These are phyloP conservation scores for Hymenopus coronatus DNA, from an alignment of 2,888 invertebrate species.

Conservation along the genomic window DNA sequence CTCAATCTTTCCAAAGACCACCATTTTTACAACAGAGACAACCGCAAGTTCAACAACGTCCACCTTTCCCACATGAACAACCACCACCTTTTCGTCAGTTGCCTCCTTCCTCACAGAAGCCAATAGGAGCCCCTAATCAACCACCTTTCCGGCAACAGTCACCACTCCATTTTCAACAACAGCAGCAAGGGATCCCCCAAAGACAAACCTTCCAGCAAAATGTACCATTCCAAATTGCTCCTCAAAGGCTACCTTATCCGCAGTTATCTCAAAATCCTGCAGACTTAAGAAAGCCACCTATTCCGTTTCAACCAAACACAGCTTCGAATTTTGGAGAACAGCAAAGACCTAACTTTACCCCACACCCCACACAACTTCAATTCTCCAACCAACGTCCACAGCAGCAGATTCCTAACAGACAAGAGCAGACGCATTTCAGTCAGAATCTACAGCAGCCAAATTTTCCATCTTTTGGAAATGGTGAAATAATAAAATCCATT, in stretches of 20 bases:
- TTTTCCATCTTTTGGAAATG: constrained; percentile 14
- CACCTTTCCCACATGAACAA: constrained; percentile 34
- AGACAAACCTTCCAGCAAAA: constrained; percentile 46
- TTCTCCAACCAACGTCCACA: constrained; percentile 31
- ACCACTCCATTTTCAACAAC: constrained; percentile 37
- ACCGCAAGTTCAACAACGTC: constrained; percentile 40
- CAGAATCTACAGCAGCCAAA: constrained; percentile 31
- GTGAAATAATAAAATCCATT: constrained; percentile 7
- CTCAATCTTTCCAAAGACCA: constrained; percentile 41
- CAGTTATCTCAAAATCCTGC: neutral
- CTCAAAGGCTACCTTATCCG: constrained; percentile 12
- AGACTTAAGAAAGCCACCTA: neutral
- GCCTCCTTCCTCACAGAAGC: constrained; percentile 24
- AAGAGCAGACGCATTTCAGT: constrained; percentile 26
- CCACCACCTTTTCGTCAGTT: constrained; percentile 26
- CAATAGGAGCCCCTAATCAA: neutral
- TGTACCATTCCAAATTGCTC: constrained; percentile 25
- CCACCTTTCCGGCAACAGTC: constrained; percentile 22
- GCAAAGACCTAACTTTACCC: constrained; percentile 21
- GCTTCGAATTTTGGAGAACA: neutral
- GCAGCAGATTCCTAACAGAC: constrained; percentile 32
- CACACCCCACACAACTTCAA: constrained; percentile 33
- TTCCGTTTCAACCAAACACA: neutral
- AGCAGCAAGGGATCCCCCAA: constrained; percentile 43
- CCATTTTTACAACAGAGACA: constrained; percentile 50